These are phyloP conservation scores for Protosalanx chinensis DNA, from an alignment of 2,797 vertebrate genomes.

Conservation along the genomic window DNA sequence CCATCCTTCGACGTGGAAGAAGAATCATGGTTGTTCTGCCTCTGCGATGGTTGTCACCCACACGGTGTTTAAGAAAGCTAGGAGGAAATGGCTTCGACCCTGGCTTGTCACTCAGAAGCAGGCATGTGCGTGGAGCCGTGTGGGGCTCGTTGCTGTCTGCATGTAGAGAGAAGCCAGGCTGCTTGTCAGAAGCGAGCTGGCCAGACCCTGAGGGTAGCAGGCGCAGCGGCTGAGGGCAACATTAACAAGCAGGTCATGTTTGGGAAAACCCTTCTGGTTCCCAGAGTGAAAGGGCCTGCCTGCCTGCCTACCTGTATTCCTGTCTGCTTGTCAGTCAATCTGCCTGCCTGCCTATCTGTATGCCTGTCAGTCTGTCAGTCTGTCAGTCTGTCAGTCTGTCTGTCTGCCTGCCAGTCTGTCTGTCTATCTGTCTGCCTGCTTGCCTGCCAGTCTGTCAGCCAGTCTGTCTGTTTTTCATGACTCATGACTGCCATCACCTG, in stretches of 20 bases:
- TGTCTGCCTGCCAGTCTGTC: too few species aligned
- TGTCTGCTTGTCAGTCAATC: background rate
- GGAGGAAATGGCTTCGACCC: conserved; percentile 4
- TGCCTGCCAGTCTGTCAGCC: too few species aligned
- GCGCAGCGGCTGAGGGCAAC: background rate
- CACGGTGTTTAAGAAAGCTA: background rate
- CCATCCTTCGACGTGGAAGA: conserved; percentile 14
- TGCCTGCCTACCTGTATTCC: background rate
- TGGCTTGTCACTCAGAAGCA: background rate
- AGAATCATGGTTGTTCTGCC: conserved; percentile 21
- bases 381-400: background rate
- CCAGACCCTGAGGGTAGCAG: conserved; percentile 4
- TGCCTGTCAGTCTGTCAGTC: too few species aligned
- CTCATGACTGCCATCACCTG: too few species aligned
- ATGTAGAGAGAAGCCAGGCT: conserved; percentile 7
- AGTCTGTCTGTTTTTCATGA: too few species aligned
- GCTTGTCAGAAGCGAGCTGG: background rate
- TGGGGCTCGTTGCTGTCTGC: conserved; percentile 16
- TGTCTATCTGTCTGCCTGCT: too few species aligned
- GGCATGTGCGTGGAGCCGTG: conserved; percentile 4
- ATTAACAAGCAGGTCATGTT: background rate
- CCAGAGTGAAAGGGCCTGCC: background rate
- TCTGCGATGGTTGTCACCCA: conserved; percentile 12
- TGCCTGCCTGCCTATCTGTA: too few species aligned
- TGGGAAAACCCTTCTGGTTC: background rate